Percentiles rank a stretch among this genome's conserved stretches.
phyloP scores from a whole-genome alignment of 2,888 invertebrate genomes.

The Agrochola lychnidis region DNA sequence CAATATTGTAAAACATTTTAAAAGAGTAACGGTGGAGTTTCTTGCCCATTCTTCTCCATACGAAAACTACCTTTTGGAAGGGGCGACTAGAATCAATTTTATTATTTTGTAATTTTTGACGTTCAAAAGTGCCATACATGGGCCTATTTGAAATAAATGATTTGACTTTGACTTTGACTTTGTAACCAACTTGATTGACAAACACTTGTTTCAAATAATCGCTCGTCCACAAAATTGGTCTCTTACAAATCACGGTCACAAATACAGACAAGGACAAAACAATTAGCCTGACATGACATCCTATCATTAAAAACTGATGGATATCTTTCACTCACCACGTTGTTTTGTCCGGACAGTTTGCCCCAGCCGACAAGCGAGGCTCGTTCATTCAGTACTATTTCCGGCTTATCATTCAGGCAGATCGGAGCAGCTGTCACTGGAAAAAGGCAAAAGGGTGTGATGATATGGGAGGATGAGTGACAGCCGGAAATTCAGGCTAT shows the following conservation, averaged over 20 bases:
- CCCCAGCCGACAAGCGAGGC: conserved; percentile 94
- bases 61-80: too few species aligned
- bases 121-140: too few species aligned
- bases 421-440: conserved; percentile 95
- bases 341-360: conserved; percentile 91
- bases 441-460: conserved; percentile 69
- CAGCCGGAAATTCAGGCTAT: conserved; percentile 49
- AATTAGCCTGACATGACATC: conserved; percentile 61
- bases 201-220: conserved; percentile 18
- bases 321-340: conserved; percentile 80
- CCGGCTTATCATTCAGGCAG: conserved; percentile 93
- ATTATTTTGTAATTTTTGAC: too few species aligned
- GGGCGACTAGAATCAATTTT: too few species aligned
- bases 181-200: not conserved
- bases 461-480: conserved; percentile 55
- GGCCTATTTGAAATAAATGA: too few species aligned
- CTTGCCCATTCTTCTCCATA: too few species aligned
- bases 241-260: conserved; percentile 49
- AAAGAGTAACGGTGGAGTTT: too few species aligned
- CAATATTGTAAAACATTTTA: too few species aligned
- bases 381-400: conserved; percentile 91
- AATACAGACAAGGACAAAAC: conserved; percentile 58
- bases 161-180: too few species aligned
- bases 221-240: conserved; percentile 10
- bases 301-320: conserved; percentile 47